Conservation (phyloP, 2,888 invertebrate genomes). For the Phania funesta region DNA sequence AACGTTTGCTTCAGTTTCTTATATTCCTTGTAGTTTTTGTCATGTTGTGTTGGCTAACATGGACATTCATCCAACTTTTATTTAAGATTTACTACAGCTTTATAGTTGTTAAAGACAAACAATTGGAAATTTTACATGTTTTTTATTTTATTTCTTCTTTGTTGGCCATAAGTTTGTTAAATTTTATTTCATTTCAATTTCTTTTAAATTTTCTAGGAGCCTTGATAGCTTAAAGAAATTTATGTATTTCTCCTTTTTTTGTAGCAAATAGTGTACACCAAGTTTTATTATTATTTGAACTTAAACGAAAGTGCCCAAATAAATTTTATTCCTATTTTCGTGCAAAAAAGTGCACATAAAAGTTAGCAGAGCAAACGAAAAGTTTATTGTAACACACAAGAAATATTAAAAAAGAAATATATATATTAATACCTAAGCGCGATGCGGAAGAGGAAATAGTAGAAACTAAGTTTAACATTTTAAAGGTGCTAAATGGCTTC, state of each 20-base stretch:
- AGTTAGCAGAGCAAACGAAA: slow-evolving; percentile 27
- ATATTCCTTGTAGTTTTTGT: slow-evolving; percentile 12
- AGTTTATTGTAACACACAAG: slow-evolving; percentile 39
- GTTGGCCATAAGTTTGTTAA: slow-evolving; percentile 13
- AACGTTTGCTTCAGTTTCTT: not conserved
- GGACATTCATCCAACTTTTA: slow-evolving; percentile 57
- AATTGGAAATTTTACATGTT: slow-evolving; percentile 1
- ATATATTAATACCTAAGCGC: not conserved
- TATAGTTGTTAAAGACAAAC: not conserved
- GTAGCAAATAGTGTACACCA: slow-evolving; percentile 28
- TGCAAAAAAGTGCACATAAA: slow-evolving; percentile 1
- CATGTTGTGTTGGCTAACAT: slow-evolving; percentile 44
- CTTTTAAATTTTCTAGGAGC: not conserved
- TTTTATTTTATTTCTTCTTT: not conserved
- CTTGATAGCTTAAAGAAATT: not conserved
- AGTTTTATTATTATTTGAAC: slow-evolving; percentile 65
- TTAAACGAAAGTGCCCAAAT: slow-evolving; percentile 63
- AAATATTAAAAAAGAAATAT: not conserved
- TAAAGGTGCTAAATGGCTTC: slow-evolving; percentile 66
- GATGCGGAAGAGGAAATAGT: slow-evolving; percentile 18
- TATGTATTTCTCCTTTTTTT: slow-evolving; percentile 41
- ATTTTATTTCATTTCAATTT: slow-evolving; percentile 56
- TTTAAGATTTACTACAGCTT: slow-evolving; percentile 41
- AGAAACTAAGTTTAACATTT: slow-evolving; percentile 58
- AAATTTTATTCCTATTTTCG: slow-evolving; percentile 55